Base-by-base conservation (phyloP, 2,888 invertebrate species). In the Lithodes maja region DNA sequence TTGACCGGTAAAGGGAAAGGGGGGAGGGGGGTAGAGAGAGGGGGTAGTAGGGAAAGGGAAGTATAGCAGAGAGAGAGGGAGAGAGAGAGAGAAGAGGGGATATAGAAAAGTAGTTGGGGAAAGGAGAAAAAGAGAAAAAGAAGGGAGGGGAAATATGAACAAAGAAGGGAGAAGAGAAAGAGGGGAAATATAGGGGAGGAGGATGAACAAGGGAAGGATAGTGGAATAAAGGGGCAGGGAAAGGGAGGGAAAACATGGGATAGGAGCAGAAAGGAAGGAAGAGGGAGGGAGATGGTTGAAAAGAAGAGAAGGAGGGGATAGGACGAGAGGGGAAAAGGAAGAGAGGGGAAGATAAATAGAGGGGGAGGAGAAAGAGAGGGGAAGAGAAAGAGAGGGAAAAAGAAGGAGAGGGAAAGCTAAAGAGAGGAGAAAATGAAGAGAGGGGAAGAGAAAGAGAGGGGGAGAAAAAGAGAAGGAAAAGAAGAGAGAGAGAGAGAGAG, bases 1-100 rank as follows among this genome's bases (percentile, higher is more conserved):
- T 71, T 71, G 71, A 71, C 71, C 71, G n/a, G 71, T 71, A 71
- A 15, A 71, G 71, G 71, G 71, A 71, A n/a, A n/a, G 71, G 71
- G n/a, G 71, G 71, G 3, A n/a, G 71, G n/a, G 71, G 71, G 3
- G 71, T 5, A 15, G 71, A n/a, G 9, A n/a, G 71, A 71, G n/a
- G 71, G 9, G 71, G 71, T 12, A n/a, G 71, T 3, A n/a, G 71
- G 2, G 71, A 5, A 55, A 12, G 71, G 71, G 71, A 12, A n/a
- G n/a, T n/a, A n/a, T 15, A 15, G 71, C n/a, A 17, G 80, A 7
- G 79, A 52, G 79, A 7, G 79, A 15, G n/a, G 49, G 53, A 53
- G 79, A 1, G 61, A 55, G 55, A 12, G n/a, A n/a, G 79, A 17
- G 79, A 17, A 15, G 12, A 15, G 53, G 2, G 2, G 78, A 1